Evolutionary conservation across 2,888 invertebrate species (phyloP), one percentile per base, ranked within the genome.

Genomic region (Unio delphinus): DNA sequence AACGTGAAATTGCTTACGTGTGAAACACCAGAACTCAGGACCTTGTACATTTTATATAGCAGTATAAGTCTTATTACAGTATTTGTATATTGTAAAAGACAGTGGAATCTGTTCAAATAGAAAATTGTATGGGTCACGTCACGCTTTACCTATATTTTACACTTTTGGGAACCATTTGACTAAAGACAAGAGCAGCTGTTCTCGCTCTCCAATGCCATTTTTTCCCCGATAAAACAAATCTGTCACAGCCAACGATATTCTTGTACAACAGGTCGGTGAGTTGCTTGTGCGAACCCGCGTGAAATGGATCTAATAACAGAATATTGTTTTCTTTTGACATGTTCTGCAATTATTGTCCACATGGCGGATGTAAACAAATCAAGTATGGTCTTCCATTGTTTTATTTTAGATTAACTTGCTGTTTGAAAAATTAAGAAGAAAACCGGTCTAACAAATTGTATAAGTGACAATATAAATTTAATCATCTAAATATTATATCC

Each of bases 181-280:
- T 92, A 75, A 94, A 91, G 80, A 92, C 91, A 1, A 95, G 88
- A 0, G 94, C 93, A 28, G 93, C 92, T 23, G 93, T 93, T 64
- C 94, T 89, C 0, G 94, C 94, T 69, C 93, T 90, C 95, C 94
- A 95, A 80, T 94, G 94, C 94, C 94, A 95, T 86, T 95, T 95
- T 83, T 94, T 94, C 11, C 93, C 93, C 1, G 93, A 91, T 85
- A 94, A 89, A 61, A 92, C 92, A 54, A 92, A 90, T 17, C 93
- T 68, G 8, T 73, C 76, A 67, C 80, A 83, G 26, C 73, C 75
- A 7, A 72, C 72, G 7, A 86, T 67, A n/a, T 80, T 72, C 55
- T 70, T 72, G 20, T 72, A 59, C 67, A 90, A 77, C 59, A 92
- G 91, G 79, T 93, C 93, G 56, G 94, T 91, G 58, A 94, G 88